phyloP scores from a whole-genome alignment of 2,113 vertebrate genomes.

The Gymnogyps californianus region DNA sequence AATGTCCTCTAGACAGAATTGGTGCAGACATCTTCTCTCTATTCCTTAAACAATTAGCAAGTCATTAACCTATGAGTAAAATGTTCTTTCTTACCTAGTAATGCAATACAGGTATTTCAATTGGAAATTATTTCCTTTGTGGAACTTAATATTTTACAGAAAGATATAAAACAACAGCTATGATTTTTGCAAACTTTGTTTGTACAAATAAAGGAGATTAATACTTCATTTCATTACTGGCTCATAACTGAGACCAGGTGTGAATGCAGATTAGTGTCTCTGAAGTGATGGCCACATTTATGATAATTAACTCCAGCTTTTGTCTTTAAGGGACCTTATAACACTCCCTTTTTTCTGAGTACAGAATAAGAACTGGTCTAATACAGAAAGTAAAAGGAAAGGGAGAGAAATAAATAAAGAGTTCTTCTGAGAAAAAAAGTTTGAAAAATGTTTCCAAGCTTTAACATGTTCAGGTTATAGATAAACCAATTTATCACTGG shows the following conservation, averaged over 20 bases:
- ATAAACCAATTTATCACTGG: neutral
- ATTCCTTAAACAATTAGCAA: neutral
- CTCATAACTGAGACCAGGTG: neutral
- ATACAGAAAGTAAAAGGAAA: neutral
- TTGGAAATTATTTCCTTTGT: neutral
- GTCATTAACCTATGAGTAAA: neutral
- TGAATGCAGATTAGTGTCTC: neutral
- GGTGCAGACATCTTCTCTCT: neutral
- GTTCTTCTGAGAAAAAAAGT: neutral
- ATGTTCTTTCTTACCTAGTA: neutral
- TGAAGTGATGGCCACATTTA: neutral
- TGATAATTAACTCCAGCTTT: neutral
- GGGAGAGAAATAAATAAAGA: neutral
- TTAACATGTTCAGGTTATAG: neutral
- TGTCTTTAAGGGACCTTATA: neutral
- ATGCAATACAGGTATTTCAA: neutral
- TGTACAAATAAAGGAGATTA: neutral
- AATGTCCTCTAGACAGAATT: neutral
- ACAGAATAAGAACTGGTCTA: neutral
- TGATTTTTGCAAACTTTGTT: neutral
- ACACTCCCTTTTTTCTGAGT: neutral
- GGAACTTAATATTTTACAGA: neutral
- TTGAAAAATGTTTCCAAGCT: neutral
- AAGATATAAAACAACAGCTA: neutral
- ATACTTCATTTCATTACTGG: neutral